These are phyloP conservation scores for Caiman crocodilus DNA, from an alignment of 2,797 vertebrate genomes.

Conservation along the genomic window DNA sequence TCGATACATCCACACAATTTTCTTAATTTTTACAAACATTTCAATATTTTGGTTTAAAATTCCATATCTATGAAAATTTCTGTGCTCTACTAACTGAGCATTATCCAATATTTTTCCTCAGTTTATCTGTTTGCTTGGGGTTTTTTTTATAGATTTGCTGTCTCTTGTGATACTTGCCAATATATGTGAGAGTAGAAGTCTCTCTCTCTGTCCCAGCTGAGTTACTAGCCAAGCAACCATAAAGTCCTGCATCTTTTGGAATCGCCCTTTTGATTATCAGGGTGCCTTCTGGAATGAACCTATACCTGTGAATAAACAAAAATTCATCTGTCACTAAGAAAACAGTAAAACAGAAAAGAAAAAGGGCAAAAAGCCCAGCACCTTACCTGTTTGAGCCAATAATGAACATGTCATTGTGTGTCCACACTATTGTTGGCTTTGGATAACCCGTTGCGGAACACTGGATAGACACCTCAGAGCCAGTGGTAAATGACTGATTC, in stretches of 20 bases:
- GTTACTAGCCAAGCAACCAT: constrained; percentile 94
- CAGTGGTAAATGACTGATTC: constrained; percentile 90
- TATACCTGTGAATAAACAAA: constrained; percentile 81
- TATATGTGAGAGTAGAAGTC: constrained; percentile 87
- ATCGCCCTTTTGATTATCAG: constrained; percentile 87
- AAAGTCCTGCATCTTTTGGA: constrained; percentile 90
- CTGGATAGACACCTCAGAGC: constrained; percentile 89
- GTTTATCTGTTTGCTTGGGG: neutral
- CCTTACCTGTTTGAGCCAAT: constrained; percentile 89
- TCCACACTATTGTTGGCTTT: constrained; percentile 90
- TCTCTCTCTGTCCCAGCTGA: constrained; percentile 89
- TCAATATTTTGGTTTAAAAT: neutral
- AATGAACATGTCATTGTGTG: constrained; percentile 92
- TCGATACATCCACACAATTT: too few species aligned
- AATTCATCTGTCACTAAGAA: neutral
- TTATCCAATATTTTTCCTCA: neutral
- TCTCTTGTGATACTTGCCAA: constrained; percentile 80
- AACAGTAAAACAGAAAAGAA: neutral
- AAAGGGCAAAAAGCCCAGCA: constrained; percentile 1
- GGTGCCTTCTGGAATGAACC: constrained; percentile 88
- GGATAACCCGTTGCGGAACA: constrained; percentile 92
- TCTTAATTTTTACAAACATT: neutral
- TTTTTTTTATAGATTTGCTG: neutral
- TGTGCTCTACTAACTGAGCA: neutral
- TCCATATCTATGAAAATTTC: neutral